phyloP scores from a whole-genome alignment of 2,113 vertebrate species.

The Hemiscyllium ocellatum region DNA sequence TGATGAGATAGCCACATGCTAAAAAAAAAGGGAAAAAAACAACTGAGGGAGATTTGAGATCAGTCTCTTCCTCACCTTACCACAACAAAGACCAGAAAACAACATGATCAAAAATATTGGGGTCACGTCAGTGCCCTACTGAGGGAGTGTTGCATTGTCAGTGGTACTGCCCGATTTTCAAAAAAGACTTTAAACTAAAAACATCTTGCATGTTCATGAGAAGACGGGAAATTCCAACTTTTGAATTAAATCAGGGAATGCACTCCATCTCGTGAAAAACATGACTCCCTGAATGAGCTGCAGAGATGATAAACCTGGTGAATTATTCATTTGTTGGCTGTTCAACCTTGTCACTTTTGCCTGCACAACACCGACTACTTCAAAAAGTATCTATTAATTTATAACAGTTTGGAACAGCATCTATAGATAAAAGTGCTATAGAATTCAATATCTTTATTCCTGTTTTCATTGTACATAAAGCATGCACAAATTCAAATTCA shows the following conservation, averaged over 20 bases:
- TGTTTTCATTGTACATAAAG: neutral
- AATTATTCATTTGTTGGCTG: neutral
- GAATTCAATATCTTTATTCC: neutral
- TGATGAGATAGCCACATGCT: too few species aligned
- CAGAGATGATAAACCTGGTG: too few species aligned
- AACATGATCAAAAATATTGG: neutral
- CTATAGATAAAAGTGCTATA: neutral
- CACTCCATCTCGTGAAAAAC: neutral
- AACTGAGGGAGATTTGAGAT: too few species aligned
- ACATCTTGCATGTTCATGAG: neutral
- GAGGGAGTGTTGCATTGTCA: neutral
- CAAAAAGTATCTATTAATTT: neutral
- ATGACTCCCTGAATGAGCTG: neutral
- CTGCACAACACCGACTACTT: neutral
- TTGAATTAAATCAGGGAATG: neutral
- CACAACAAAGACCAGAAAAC: neutral
- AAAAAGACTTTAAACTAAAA: neutral
- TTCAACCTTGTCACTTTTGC: neutral
- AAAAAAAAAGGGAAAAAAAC: too few species aligned
- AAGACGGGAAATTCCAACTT: neutral
- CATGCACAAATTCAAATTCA: too few species aligned
- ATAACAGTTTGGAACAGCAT: neutral
- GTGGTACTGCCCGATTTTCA: neutral
- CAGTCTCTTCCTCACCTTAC: too few species aligned
- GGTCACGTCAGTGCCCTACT: neutral